A percentile compares a stretch with the other conserved stretches of the same genome.
phyloP scores from a whole-genome alignment of 2,797 vertebrate genomes.

The Vultur gryphus region DNA sequence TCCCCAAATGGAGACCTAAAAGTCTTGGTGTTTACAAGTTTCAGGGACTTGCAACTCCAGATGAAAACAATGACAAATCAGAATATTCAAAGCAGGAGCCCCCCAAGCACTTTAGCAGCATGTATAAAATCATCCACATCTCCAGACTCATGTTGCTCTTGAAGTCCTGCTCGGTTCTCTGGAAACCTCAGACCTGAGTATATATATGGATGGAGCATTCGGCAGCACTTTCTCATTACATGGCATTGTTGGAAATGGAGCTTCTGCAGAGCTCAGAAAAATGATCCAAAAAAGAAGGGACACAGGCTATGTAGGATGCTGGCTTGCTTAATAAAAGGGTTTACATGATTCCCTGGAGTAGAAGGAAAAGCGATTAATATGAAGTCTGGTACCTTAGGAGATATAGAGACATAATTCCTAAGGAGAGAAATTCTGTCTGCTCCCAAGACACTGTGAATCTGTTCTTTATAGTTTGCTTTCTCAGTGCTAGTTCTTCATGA shows the following conservation, averaged over 20 bases:
- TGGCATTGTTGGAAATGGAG: neutral
- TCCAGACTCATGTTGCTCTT: neutral
- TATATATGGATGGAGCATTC: neutral
- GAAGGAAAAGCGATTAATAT: neutral
- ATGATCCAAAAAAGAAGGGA: neutral
- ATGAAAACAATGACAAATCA: constrained; percentile 7
- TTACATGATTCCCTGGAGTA: neutral
- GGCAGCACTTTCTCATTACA: neutral
- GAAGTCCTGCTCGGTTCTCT: neutral
- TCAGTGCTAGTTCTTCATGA: neutral
- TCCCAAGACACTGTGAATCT: neutral
- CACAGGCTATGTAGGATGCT: neutral
- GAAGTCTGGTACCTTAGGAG: neutral
- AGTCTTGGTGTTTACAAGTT: neutral
- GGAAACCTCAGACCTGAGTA: neutral
- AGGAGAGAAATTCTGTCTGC: neutral
- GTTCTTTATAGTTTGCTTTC: neutral
- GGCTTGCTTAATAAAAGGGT: neutral
- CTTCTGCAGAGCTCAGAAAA: neutral
- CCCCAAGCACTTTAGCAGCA: neutral
- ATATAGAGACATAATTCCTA: neutral
- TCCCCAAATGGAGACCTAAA: neutral
- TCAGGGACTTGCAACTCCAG: neutral
- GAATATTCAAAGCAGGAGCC: neutral
- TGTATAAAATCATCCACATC: neutral